Conservation (phyloP, 2,797 vertebrate genomes). For the Gila robusta region DNA sequence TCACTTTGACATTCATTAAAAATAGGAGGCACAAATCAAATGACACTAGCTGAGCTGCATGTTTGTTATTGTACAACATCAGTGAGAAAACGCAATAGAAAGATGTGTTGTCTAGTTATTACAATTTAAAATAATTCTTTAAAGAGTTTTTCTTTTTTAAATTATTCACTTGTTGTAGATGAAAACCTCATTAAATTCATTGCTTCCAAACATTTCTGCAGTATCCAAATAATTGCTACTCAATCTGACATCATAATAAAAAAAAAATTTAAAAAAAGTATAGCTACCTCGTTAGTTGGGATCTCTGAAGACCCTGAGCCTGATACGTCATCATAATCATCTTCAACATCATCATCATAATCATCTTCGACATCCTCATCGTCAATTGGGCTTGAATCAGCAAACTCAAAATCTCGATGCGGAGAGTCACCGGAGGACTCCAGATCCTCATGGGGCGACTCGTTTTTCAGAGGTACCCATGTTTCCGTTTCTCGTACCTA, state of each 20-base stretch:
- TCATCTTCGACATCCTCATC: constrained; percentile 72
- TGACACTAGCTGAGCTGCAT: neutral
- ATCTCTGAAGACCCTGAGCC: constrained; percentile 85
- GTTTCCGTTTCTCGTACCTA: constrained; percentile 95
- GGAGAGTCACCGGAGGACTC: constrained; percentile 79
- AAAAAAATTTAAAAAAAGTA: too few relatives aligned
- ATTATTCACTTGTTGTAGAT: neutral
- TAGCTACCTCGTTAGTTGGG: neutral
- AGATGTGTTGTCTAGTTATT: neutral
- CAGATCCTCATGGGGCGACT: constrained; percentile 63
- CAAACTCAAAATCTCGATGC: constrained; percentile 69
- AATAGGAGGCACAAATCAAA: neutral
- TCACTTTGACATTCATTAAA: neutral
- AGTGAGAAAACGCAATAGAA: neutral
- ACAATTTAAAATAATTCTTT: neutral
- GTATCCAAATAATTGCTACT: neutral
- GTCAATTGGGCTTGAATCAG: constrained; percentile 71
- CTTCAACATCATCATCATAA: constrained; percentile 55
- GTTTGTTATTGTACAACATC: neutral
- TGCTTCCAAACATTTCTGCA: neutral
- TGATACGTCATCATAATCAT: constrained; percentile 76
- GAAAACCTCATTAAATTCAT: neutral
- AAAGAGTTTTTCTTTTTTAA: neutral
- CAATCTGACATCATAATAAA: neutral
- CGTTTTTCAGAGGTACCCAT: constrained; percentile 84